Percentiles rank a stretch among this genome's conserved stretches.
Evolutionary conservation across 2,888 invertebrate genomes (phyloP).

Genomic region (Luperina nickerlii): DNA sequence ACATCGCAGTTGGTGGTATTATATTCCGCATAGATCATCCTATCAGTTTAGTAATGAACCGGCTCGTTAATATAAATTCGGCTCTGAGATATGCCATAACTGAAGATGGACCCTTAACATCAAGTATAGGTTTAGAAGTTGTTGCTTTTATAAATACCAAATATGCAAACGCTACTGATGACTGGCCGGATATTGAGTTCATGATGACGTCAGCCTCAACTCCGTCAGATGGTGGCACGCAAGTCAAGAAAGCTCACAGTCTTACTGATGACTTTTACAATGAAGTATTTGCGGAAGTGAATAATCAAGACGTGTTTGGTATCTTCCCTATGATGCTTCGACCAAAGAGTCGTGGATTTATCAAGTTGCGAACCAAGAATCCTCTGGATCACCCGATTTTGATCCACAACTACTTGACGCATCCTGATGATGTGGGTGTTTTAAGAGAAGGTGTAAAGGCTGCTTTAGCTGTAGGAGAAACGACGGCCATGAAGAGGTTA

Average conservation of each 20-base stretch:
- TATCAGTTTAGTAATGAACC: slow-evolving; percentile 94
- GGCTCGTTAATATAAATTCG: slow-evolving; percentile 95
- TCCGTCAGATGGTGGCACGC: slow-evolving; percentile 95
- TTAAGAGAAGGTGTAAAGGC: slow-evolving; percentile 96
- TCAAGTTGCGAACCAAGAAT: slow-evolving; percentile 93
- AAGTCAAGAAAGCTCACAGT: slow-evolving; percentile 95
- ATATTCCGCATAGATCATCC: slow-evolving; percentile 95
- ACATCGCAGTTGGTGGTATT: slow-evolving; percentile 96
- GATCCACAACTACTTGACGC: slow-evolving; percentile 97
- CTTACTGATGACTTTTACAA: slow-evolving; percentile 95
- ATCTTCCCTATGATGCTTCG: slow-evolving; percentile 97
- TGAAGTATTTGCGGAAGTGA: slow-evolving; percentile 93
- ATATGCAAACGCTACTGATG: slow-evolving; percentile 95
- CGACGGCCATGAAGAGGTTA: slow-evolving; percentile 94
- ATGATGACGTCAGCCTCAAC: slow-evolving; percentile 96
- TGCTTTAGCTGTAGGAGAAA: slow-evolving; percentile 94
- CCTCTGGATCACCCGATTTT: slow-evolving; percentile 95
- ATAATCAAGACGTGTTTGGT: slow-evolving; percentile 94
- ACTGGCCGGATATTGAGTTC: slow-evolving; percentile 98
- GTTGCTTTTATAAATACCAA: slow-evolving; percentile 97
- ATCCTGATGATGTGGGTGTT: slow-evolving; percentile 95
- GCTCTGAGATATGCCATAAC: slow-evolving; percentile 95
- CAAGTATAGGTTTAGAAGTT: slow-evolving; percentile 96
- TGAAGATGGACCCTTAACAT: slow-evolving; percentile 96
- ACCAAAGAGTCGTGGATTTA: slow-evolving; percentile 95